Base-by-base conservation (phyloP, 2,888 invertebrate species). In the Melinopterus prodromus region DNA sequence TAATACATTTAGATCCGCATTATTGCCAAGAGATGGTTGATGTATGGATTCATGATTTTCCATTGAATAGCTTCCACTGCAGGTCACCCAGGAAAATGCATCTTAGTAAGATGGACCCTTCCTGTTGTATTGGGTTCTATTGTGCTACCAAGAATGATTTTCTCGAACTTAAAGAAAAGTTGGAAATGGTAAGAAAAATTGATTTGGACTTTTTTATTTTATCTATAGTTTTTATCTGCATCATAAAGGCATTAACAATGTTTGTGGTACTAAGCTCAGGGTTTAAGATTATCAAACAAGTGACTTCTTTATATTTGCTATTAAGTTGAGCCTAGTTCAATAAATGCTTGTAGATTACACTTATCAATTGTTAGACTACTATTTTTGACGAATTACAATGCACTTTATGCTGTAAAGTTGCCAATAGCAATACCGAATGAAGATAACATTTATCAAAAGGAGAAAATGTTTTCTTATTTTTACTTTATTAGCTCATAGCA, bases 1-100 rank as follows among this genome's bases (percentile, higher is more conserved):
- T 98, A 80, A 97, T 98, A 85, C 96, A 97, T 87, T 90, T 98
- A 84, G 98, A 98, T 90, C 98, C 98, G 16, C 98, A 98, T 89
- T 96, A 97, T 86, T 97, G 97, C 87, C 98, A 98, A 89, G 96
- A 97, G 89, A 94, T 94, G 90, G 95, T 97, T 53, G 96, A 97
- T 90, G 95, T 96, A 0, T 94, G 94, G 91, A 93, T 94, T 86
- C 92, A 94, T 78, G 93, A 95, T 86, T 97, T 97, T 88, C 92
- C 95, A 16, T 89, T 95, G 79, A 91, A 94, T 85, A 93, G 95
- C 78, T 98, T 95, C 90, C 97, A 98, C 88, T 97, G 97, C 88
- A 92, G 94, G 82, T 95, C 95, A 35, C 97, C 97, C 37, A 91
- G 97, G 80, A 97, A 97, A 89, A 93, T 97, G 90, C 92, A 95